Conservation (phyloP, 1,140 invertebrate species). For the Trinorchestia longiramus region DNA sequence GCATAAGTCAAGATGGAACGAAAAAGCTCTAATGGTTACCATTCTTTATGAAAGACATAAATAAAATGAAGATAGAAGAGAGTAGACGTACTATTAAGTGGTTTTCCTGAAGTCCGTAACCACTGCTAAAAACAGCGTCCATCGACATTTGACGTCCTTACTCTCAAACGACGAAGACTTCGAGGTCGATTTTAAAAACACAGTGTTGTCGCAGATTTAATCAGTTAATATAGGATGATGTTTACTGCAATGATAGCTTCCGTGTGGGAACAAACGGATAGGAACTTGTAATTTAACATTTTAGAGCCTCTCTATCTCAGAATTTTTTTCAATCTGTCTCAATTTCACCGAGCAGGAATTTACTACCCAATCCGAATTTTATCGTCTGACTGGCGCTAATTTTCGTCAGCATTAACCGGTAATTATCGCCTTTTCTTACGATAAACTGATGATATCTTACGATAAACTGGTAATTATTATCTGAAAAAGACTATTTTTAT, state of each 20-base stretch:
- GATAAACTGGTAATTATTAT: too few species aligned
- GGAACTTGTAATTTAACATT: too few species aligned
- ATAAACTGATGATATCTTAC: too few species aligned
- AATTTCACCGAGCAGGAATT: too few species aligned
- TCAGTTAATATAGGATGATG: background rate
- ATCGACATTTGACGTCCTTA: background rate
- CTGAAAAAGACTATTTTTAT: too few species aligned
- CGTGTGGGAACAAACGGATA: background rate
- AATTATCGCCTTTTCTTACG: too few species aligned
- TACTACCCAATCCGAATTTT: too few species aligned
- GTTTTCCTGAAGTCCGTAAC: background rate
- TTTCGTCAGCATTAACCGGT: too few species aligned
- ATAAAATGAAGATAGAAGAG: background rate
- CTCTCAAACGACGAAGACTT: background rate
- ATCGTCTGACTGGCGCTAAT: too few species aligned
- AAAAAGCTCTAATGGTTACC: background rate
- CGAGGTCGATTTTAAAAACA: background rate
- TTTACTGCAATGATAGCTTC: background rate
- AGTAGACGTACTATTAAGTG: background rate
- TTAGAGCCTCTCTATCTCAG: too few species aligned
- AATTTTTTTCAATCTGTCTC: too few species aligned
- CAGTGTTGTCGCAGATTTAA: background rate
- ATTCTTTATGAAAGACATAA: background rate
- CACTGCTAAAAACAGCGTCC: background rate
- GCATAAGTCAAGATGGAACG: background rate